Evolutionary conservation across 2,797 vertebrate genomes (phyloP).

Genomic region (Myripristis jacobus): DNA sequence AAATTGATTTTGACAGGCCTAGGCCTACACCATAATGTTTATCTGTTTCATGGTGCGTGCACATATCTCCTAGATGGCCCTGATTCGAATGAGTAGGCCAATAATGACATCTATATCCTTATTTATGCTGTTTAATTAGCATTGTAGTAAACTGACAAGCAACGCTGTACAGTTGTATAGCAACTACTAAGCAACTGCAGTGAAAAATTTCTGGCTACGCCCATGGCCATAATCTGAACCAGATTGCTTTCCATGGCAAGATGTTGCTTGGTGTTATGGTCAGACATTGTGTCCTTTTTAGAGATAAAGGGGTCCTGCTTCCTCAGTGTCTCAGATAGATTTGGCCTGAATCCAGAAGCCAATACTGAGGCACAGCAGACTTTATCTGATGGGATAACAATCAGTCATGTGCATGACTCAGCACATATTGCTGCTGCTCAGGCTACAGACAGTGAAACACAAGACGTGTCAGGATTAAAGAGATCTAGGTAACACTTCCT

Average conservation of each 20-base stretch:
- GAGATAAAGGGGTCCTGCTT: slow-evolving; percentile 37
- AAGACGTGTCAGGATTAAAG: background rate
- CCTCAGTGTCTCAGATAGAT: slow-evolving; percentile 1
- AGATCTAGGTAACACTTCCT: no score
- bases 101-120: no score
- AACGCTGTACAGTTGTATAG: no score
- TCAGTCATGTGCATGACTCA: background rate
- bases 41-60: no score
- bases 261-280: slow-evolving; percentile 4
- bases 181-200: no score
- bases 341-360: slow-evolving; percentile 38
- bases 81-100: no score
- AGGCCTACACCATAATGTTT: no score
- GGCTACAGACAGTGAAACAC: background rate
- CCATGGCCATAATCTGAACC: background rate
- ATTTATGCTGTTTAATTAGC: no score
- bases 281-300: slow-evolving; percentile 15
- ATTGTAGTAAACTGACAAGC: no score
- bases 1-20: no score
- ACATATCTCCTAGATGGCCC: no score
- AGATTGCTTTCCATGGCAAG: background rate
- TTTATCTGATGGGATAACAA: background rate
- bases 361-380: background rate
- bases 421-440: background rate
- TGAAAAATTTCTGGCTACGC: no score